Base-by-base conservation (phyloP, 2,888 invertebrate genomes). In the Pristionchus japonicus region DNA sequence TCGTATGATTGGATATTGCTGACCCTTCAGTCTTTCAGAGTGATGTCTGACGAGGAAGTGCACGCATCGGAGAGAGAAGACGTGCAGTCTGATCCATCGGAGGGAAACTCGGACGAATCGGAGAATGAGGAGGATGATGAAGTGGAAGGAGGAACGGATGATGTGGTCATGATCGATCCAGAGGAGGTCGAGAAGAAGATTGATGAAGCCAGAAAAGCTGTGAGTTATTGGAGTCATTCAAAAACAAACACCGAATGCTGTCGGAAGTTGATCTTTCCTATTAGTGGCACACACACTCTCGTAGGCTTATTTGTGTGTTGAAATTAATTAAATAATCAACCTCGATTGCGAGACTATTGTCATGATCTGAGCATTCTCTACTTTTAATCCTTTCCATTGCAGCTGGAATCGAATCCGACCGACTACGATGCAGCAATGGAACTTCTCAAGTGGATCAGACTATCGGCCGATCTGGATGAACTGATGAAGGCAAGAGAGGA, bases 391-490 rank as follows among this genome's bases (percentile, higher is more conserved):
- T 3, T 11, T 67, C 34, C n/a, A 57, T 88, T 91, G 84, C 89
- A 91, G 91, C 27, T 91, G 70, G n/a, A 57, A 11, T 82, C 87
- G 6, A 84, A 91, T 43, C 86, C 89, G 23, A 49, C 70, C 0
- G 89, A 89, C 47, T 82, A 89, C n/a, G 23, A 67, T 37, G 34
- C 49, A 3, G 85, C 70, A 17, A 89, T 90, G 52, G 86, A 86
- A 52, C 43, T 91, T 31, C 40, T 90, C n/a, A 52, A 77, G 20
- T 67, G 89, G 57, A 70, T 89, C 6, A 47, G 86, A 27, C 89
- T 89, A 61, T 91, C 89, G 64, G 90, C 90, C 0, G 90, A 91
- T 70, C 88, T 91, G 49, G 90, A 91, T 11, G 91, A 91, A 84
- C 86, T 90, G 83, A 74, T 20, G n/a, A 84, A 52, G 37, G n/a